Percentiles rank a stretch among this genome's conserved stretches.
Conservation (phyloP, 2,797 vertebrate genomes). For the Danio choprae region DNA sequence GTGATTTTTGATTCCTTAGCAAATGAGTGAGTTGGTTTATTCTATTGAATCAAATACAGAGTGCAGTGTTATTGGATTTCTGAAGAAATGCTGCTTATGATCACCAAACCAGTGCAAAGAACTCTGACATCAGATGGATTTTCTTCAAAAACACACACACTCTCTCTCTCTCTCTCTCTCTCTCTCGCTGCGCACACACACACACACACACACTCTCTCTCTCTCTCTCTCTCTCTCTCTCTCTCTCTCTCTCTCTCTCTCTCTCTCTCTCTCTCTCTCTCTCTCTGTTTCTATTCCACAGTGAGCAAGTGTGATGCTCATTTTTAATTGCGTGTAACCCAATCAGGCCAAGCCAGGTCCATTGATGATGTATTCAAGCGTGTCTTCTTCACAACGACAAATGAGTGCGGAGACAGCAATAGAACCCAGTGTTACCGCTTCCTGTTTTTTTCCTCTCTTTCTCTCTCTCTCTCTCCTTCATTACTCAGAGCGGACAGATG, state of each 20-base stretch:
- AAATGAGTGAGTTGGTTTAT: not conserved
- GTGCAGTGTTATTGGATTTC: not conserved
- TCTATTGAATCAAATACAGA: not conserved
- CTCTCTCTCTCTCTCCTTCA: conserved; percentile 25
- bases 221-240: no score
- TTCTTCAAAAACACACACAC: not conserved
- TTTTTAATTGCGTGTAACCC: conserved; percentile 41
- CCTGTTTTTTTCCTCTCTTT: conserved; percentile 37
- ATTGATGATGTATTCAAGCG: conserved; percentile 33
- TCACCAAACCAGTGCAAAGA: no score
- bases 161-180: no score
- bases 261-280: no score
- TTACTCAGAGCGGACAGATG: conserved; percentile 44
- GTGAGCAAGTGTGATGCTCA: not conserved
- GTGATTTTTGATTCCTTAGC: not conserved
- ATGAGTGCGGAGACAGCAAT: conserved; percentile 26
- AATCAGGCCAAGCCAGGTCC: conserved; percentile 15
- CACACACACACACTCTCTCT: no score
- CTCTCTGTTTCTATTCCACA: no score
- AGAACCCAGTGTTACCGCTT: not conserved
- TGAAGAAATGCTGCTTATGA: not conserved
- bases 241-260: no score
- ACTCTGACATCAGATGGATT: not conserved
- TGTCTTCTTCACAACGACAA: conserved; percentile 53
- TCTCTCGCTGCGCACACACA: no score